Percentiles rank a stretch among this genome's conserved stretches.
phyloP scores from a whole-genome alignment of 2,888 invertebrate genomes.

The Lepidonotus clava region DNA sequence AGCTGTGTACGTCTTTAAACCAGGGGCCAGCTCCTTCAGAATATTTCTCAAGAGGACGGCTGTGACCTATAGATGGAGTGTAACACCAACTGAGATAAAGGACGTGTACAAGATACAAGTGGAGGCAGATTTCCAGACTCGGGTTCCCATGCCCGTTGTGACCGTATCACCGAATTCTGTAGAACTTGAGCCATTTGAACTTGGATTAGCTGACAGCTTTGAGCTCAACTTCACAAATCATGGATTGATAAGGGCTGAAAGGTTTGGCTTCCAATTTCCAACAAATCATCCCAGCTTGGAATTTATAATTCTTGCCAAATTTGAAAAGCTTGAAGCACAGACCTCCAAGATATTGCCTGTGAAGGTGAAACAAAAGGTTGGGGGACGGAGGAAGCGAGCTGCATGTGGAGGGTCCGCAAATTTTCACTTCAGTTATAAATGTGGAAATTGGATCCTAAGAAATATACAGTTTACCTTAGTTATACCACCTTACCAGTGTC shows the following conservation, averaged over 20 bases:
- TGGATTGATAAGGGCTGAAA: conserved; percentile 69
- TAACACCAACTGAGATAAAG: conserved; percentile 66
- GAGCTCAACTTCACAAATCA: conserved; percentile 66
- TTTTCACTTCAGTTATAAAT: not conserved
- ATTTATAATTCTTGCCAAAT: conserved; percentile 63
- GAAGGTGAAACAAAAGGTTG: not conserved
- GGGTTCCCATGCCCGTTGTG: conserved; percentile 70
- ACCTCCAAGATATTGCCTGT: conserved; percentile 51
- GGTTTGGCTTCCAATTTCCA: conserved; percentile 65
- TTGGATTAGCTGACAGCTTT: conserved; percentile 59
- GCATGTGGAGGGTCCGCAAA: not conserved
- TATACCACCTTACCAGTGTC: not conserved
- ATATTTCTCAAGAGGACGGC: conserved; percentile 65
- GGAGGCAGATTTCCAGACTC: conserved; percentile 68
- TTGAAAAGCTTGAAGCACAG: conserved; percentile 61
- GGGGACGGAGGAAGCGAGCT: no score
- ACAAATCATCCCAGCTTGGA: conserved; percentile 63
- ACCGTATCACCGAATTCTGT: conserved; percentile 65
- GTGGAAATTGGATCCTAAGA: not conserved
- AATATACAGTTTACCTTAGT: not conserved
- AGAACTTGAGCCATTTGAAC: conserved; percentile 63
- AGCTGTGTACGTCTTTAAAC: conserved; percentile 60
- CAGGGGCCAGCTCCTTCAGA: conserved; percentile 47
- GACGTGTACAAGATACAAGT: conserved; percentile 67
- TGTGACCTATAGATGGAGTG: conserved; percentile 67